Evolutionary conservation across 1,140 invertebrate species (phyloP), one percentile per base, ranked within the genome.

Genomic region (Polypedilum pembai): DNA sequence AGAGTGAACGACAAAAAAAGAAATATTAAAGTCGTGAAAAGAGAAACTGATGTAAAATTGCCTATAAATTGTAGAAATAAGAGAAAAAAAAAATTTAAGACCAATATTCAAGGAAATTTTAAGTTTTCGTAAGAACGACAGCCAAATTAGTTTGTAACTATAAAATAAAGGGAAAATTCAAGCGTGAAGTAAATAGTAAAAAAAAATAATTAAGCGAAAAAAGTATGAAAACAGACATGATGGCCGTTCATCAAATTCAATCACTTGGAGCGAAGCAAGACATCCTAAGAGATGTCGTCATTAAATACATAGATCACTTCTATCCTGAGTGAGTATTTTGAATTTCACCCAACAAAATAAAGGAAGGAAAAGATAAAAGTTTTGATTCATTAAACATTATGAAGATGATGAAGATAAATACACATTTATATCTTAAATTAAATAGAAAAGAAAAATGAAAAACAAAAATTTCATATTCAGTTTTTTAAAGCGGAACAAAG

Each of bases 241-340:
- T 87, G 83, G 84, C 83, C 82, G 82, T 83, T 77, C 85, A 84
- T 81, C 79, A 82, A 77, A 87, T 87, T 82, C 83, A 85, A 78
- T 86, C 85, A 79, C 85, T 87, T 79, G 86, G 87, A 82, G 87
- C 85, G 79, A 87, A 87, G 82, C 86, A 86, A 81, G 87, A 88
- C 83, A 84, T 87, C 76, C 84, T 88, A 65, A 83, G 87, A 77
- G 87, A 87, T 81, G 86, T 87, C 75, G 86, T 88, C 78, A 85
- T 86, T 81, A 87, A 88, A 79, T 88, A 88, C 81, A 87, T 88
- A 77, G 86, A 88, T 83, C 87, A 87, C 80, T 87, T 88, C 82
- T 84, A 86, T 78, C 86, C 86, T 77, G 85, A 87, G 86, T 87
- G 77, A 87, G 86, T 87, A 85, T 76, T 75, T 21, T 7, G 0